Percentiles rank a stretch among this genome's conserved stretches.
Evolutionary conservation across 2,888 invertebrate genomes (phyloP).

Genomic region (Hirudinaria manillensis): DNA sequence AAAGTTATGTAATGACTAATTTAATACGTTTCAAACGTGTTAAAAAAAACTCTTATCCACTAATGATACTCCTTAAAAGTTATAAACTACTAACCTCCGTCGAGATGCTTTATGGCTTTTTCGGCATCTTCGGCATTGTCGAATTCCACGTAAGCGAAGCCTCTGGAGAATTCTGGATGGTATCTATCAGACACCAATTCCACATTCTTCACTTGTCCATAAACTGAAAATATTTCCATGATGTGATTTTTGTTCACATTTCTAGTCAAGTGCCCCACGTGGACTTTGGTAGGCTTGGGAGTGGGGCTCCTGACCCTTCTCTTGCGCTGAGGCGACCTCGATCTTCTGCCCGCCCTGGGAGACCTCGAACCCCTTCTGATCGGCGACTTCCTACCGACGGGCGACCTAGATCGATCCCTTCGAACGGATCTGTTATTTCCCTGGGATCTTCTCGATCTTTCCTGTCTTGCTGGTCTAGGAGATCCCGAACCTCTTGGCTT

Average conservation of each 20-base stretch:
- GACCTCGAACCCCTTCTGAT: constrained; percentile 5
- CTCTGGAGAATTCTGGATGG: constrained; percentile 80
- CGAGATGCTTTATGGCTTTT: constrained; percentile 98
- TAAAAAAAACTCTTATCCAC: neutral
- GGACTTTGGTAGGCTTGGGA: constrained; percentile 84
- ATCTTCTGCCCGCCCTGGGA: constrained; percentile 20
- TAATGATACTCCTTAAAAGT: neutral
- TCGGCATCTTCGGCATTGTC: constrained; percentile 89
- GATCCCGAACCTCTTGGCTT: neutral
- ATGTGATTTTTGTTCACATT: constrained; percentile 71
- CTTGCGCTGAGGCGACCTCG: constrained; percentile 58
- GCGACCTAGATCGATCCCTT: constrained; percentile 2
- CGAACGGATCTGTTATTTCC: neutral
- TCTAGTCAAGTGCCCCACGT: constrained; percentile 82
- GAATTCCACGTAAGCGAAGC: constrained; percentile 92
- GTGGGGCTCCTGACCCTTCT: constrained; percentile 67
- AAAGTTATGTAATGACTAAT: neutral
- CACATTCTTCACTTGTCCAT: constrained; percentile 69
- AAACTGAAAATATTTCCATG: constrained; percentile 54
- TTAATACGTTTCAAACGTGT: neutral
- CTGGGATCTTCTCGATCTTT: neutral
- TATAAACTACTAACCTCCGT: constrained; percentile 69
- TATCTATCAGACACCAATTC: constrained; percentile 83
- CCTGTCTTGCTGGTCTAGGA: constrained; percentile 11
- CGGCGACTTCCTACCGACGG: neutral